Base-by-base conservation (phyloP, 2,113 vertebrate genomes). In the Brachypodius melanocephalos region DNA sequence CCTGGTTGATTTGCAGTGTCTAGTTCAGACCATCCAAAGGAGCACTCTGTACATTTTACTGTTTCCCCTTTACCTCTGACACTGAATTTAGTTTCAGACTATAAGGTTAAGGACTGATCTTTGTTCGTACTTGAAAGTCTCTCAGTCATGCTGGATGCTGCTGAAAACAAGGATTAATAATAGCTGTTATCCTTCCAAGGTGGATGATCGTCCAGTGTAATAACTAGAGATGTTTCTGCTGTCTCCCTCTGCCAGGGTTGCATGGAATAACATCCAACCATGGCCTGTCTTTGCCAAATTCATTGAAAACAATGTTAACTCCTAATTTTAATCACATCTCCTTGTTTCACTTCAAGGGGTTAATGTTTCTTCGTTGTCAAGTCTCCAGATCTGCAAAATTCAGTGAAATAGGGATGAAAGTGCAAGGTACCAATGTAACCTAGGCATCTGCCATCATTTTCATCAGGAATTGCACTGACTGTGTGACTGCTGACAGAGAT, bases 401-500 rank as follows among this genome's bases (percentile, higher is more conserved):
- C 66, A 40, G 34, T 1, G 15, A 66, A 63, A 66, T 9, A 82
- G 38, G 26, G 69, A 78, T 31, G 42, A 61, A 78, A 87, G 54
- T 73, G 17, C 43, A 52, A 66, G 34, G 59, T 51, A 54, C 61
- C 45, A 82, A 32, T 52, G 89, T 71, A 89, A 95, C 91, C 91
- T 48, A 80, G 73, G 51, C 67, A 46, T 65, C 54, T 89, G 74
- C 49, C 84, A 38, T 49, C 0, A 0, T 76, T 97, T 95, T 88
- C 32, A 40, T 76, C 71, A 95, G 95, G 85, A 92, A 52, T 93
- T 89, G 86, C 10, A 26, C 79, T 67, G 58, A 42, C 87, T 86
- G 34, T 94, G 82, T 94, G 95, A 90, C 72, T 90, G 76, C 95
- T 96, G 91, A 88, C 79, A 85, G 90, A 95, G 85, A 87, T 91